Base-by-base conservation (phyloP, 1,140 invertebrate genomes). In the Anadara kagoshimensis region DNA sequence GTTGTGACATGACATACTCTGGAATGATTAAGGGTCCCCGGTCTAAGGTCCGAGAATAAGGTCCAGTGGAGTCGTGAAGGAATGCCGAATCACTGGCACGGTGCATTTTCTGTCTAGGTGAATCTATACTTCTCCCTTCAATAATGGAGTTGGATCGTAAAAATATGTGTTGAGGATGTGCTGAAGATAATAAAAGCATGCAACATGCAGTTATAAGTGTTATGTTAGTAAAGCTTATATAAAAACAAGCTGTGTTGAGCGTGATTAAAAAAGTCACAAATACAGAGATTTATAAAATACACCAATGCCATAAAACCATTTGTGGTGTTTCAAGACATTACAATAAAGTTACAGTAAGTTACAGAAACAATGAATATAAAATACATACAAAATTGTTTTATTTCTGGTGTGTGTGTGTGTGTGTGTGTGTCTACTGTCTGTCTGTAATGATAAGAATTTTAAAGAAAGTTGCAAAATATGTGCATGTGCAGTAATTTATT, bases 21-120 rank as follows among this genome's bases (percentile, higher is more conserved):
- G 83, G 83, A 49, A 84, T 84, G 26, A 82, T 63, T 5, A 84
- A 69, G 10, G 83, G 83, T 14, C 83, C 83, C 8, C 79, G 63
- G 14, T 78, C 78, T 26, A 69, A 43, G 26, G 73, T 71, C 12
- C 83, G 74, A 57, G 82, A 80, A 44, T 80, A 78, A 12, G 78
- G 78, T 49, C 68, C 67, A 16, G 64, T 24, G 5, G 63, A 69
- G n/a, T 79, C 83, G 7, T 76, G 66, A 45, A 77, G 54, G 47
- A 76, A 76, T 26, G 76, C 70, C 1, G 80, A 80, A 68, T 82
- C 80, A 59, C 73, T 76, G 62, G 73, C 69, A 45, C 77, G 66
- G 22, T 80, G 82, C 14, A 75, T 63, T 16, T 71, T 63, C 64
- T 73, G 70, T 16, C 72, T 47, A 12, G 73, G 62, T 36, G 73